Evolutionary conservation across 2,113 vertebrate species (phyloP).

Genomic region (Syrrhaptes paradoxus): DNA sequence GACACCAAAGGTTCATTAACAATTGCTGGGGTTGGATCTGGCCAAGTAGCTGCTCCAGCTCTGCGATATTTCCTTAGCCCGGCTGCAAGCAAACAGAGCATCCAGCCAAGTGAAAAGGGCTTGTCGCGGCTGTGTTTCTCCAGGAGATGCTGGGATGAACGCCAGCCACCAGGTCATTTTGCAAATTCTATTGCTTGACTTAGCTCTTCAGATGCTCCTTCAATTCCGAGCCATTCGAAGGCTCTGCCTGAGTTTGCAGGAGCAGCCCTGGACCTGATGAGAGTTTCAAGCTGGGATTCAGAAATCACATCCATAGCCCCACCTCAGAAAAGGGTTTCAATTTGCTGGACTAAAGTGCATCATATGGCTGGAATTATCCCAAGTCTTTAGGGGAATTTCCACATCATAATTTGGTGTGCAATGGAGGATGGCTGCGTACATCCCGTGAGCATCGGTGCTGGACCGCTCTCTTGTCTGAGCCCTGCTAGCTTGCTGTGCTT

Average conservation of each 20-base stretch:
- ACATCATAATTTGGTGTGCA: background rate
- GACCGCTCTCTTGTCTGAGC: background rate
- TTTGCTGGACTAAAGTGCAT: background rate
- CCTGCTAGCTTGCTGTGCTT: background rate
- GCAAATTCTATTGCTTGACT: background rate
- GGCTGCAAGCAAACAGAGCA: background rate
- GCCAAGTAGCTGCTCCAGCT: background rate
- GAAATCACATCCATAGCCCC: too few species aligned
- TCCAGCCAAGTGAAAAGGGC: background rate
- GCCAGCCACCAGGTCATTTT: slow-evolving; percentile 32
- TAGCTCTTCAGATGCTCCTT: background rate
- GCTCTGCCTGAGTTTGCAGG: background rate
- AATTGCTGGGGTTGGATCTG: background rate
- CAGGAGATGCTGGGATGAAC: background rate
- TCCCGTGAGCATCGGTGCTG: background rate
- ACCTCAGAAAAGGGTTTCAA: background rate
- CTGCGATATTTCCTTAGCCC: background rate
- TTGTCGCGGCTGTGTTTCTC: background rate
- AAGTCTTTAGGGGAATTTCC: background rate
- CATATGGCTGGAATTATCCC: background rate
- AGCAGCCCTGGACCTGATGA: background rate
- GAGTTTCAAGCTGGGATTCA: background rate
- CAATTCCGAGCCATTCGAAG: background rate
- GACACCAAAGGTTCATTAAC: background rate
- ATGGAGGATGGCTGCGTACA: background rate